Conservation (phyloP, 2,113 vertebrate genomes). For the Brachypodius melanocephalos region DNA sequence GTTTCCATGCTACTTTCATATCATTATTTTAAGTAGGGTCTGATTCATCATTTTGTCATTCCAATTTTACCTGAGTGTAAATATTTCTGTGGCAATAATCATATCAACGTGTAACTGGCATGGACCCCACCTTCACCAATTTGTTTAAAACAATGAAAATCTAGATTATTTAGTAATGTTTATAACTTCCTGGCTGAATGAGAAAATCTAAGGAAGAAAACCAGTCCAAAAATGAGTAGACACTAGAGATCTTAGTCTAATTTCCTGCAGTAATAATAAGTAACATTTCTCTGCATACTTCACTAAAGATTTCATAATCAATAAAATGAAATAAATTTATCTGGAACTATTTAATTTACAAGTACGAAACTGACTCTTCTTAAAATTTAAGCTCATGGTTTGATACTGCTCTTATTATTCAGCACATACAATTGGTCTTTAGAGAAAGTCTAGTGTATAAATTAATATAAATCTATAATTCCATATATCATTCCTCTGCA, state of each 20-base stretch:
- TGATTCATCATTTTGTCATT: neutral
- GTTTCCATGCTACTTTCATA: neutral
- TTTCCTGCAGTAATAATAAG: neutral
- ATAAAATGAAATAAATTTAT: neutral
- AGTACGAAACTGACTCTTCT: neutral
- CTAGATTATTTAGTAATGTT: neutral
- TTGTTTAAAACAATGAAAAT: neutral
- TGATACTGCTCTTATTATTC: neutral
- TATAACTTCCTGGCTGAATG: neutral
- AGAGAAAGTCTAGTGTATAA: neutral
- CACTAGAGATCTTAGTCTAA: neutral
- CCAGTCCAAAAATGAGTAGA: neutral
- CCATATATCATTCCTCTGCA: neutral
- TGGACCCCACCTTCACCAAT: neutral
- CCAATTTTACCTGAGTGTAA: neutral
- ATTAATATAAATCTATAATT: neutral
- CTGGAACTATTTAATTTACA: neutral
- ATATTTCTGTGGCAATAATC: neutral
- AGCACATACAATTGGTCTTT: neutral
- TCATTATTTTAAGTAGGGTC: neutral
- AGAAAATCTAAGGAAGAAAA: neutral
- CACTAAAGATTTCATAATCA: neutral
- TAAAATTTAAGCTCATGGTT: neutral
- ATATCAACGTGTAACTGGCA: neutral
- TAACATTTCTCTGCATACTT: neutral